These are phyloP conservation scores for Anastatus disparis DNA, from an alignment of 1,140 invertebrate genomes.

Conservation along the genomic window DNA sequence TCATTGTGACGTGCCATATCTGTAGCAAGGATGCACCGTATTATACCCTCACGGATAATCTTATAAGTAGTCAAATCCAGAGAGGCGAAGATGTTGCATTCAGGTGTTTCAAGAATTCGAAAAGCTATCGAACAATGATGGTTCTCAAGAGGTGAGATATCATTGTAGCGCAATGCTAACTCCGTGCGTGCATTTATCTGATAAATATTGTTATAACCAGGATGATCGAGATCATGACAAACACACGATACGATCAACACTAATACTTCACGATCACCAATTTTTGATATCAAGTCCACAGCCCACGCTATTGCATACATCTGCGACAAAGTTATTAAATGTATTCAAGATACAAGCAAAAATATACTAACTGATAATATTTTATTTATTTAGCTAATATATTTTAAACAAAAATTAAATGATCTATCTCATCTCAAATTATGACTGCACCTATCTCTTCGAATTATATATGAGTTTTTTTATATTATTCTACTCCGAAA, in stretches of 20 bases:
- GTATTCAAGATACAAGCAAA: no score
- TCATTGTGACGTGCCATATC: constrained; percentile 91
- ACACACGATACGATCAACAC: constrained; percentile 86
- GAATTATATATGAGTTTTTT: no score
- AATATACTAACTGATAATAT: no score
- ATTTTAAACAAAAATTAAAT: no score
- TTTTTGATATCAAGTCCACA: constrained; percentile 75
- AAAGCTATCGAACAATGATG: constrained; percentile 91
- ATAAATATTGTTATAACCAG: constrained; percentile 90
- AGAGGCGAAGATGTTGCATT: constrained; percentile 82
- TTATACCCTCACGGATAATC: constrained; percentile 81
- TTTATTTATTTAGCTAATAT: no score
- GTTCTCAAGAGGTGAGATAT: constrained; percentile 89
- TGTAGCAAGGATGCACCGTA: constrained; percentile 85
- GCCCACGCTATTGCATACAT: constrained; percentile 88
- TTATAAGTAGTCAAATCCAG: constrained; percentile 72
- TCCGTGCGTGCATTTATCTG: constrained; percentile 90
- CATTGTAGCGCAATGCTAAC: constrained; percentile 86
- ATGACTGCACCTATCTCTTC: no score
- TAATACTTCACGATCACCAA: constrained; percentile 81
- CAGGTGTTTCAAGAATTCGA: constrained; percentile 79
- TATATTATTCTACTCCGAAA: no score
- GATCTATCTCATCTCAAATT: no score
- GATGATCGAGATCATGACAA: constrained; percentile 92
- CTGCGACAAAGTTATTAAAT: no score